A percentile compares a stretch with the other conserved stretches of the same genome.
Evolutionary conservation across 2,888 invertebrate genomes (phyloP).

Genomic region (Agriotes lineatus): DNA sequence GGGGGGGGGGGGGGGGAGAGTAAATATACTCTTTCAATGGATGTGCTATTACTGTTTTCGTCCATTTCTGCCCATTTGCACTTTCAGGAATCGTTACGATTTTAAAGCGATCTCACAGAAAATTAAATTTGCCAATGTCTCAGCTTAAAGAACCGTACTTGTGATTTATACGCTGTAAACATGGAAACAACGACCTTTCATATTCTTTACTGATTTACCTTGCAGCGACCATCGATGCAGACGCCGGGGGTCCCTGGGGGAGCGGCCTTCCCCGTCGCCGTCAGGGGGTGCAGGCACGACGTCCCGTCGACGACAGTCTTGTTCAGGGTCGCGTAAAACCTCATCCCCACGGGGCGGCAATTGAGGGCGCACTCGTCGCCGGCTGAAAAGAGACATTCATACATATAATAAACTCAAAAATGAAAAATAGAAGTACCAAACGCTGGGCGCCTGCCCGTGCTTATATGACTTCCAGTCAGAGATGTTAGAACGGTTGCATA

Average conservation of each 20-base stretch:
- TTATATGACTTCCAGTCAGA: neutral
- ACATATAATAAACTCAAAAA: neutral
- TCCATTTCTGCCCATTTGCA: no score
- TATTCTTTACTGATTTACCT: conserved; percentile 72
- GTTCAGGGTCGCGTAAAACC: conserved; percentile 88
- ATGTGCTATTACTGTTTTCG: no score
- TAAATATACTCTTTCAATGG: no score
- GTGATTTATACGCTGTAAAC: neutral
- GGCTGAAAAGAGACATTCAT: conserved; percentile 62
- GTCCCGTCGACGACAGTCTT: conserved; percentile 85
- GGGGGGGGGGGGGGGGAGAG: no score
- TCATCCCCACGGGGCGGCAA: conserved; percentile 84
- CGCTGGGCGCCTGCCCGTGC: no score
- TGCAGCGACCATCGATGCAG: conserved; percentile 86
- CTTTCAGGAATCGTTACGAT: no score
- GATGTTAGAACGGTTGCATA: conserved; percentile 25
- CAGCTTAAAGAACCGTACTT: neutral
- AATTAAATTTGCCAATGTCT: no score
- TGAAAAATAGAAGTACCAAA: neutral
- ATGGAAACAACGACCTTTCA: neutral
- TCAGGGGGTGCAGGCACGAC: conserved; percentile 72
- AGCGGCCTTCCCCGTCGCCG: conserved; percentile 66
- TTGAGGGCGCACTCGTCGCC: conserved; percentile 83
- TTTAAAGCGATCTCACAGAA: no score
- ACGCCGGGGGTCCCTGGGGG: conserved; percentile 76